These are phyloP conservation scores for Leptonema lineaticorne DNA, from an alignment of 1,140 invertebrate species.

Conservation along the genomic window DNA sequence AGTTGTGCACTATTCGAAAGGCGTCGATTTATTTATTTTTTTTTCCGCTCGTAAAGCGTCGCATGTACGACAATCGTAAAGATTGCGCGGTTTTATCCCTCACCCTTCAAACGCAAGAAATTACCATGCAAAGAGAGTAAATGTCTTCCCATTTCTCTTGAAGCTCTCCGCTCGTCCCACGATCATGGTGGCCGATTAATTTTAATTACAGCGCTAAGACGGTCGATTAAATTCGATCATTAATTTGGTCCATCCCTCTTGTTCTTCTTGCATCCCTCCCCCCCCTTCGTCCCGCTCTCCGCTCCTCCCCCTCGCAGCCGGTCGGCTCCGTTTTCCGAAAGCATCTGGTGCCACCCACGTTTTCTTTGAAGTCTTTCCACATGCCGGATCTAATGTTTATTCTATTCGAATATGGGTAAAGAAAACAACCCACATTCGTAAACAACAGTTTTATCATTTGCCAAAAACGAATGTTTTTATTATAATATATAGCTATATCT, in stretches of 20 bases:
- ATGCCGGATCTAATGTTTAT: not conserved
- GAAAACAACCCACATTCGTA: no score
- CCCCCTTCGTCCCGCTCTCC: not conserved
- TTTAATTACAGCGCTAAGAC: slow-evolving; percentile 42
- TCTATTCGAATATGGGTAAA: not conserved
- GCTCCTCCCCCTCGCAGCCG: no score
- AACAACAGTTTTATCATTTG: no score
- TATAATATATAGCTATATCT: no score
- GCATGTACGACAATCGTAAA: no score
- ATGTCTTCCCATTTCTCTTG: slow-evolving; percentile 27
- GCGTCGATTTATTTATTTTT: no score
- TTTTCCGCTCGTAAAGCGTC: no score
- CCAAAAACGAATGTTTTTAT: no score
- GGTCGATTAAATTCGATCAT: slow-evolving; percentile 43
- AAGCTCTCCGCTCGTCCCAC: slow-evolving; percentile 24
- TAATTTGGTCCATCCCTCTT: slow-evolving; percentile 39
- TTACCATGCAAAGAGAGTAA: slow-evolving; percentile 28
- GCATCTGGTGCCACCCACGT: slow-evolving; percentile 1
- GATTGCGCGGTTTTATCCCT: slow-evolving; percentile 10
- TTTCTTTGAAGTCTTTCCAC: slow-evolving; percentile 11
- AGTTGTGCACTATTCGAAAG: no score
- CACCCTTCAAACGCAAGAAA: slow-evolving; percentile 7
- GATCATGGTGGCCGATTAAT: slow-evolving; percentile 38
- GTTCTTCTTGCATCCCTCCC: slow-evolving; percentile 12
- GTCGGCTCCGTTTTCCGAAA: no score